Conservation (phyloP, 2,797 vertebrate genomes). For the Falco biarmicus region DNA sequence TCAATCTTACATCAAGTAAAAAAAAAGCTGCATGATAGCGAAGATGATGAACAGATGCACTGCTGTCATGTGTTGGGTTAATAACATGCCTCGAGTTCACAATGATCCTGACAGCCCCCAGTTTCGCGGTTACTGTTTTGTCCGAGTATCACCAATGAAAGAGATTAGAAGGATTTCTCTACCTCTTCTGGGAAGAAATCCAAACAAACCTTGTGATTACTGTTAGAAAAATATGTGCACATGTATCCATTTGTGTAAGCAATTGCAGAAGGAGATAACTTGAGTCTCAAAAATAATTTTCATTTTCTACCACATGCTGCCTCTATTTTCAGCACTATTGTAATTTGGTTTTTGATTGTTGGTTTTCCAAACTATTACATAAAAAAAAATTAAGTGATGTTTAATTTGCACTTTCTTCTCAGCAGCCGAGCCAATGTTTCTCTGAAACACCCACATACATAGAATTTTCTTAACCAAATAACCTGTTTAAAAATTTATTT, state of each 20-base stretch:
- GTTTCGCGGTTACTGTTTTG: background rate
- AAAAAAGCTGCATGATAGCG: no score
- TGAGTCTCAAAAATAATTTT: background rate
- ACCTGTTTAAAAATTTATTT: background rate
- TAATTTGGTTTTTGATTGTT: background rate
- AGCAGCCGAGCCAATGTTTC: background rate
- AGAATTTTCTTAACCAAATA: no score
- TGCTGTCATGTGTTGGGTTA: background rate
- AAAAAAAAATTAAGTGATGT: background rate
- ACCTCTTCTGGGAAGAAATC: background rate
- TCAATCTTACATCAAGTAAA: background rate
- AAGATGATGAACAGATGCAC: background rate
- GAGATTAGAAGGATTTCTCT: background rate
- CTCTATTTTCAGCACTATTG: background rate
- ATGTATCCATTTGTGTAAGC: rapidly evolving
- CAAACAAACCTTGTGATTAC: background rate
- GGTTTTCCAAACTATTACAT: background rate
- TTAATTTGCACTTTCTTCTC: background rate
- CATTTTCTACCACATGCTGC: background rate
- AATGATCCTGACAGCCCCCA: background rate
- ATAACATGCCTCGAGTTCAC: background rate
- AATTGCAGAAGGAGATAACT: background rate
- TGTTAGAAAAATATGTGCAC: background rate
- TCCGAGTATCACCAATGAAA: background rate
- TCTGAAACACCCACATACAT: rapidly evolving